Base-by-base conservation (phyloP, 2,888 invertebrate genomes). In the Hetaerina titia region DNA sequence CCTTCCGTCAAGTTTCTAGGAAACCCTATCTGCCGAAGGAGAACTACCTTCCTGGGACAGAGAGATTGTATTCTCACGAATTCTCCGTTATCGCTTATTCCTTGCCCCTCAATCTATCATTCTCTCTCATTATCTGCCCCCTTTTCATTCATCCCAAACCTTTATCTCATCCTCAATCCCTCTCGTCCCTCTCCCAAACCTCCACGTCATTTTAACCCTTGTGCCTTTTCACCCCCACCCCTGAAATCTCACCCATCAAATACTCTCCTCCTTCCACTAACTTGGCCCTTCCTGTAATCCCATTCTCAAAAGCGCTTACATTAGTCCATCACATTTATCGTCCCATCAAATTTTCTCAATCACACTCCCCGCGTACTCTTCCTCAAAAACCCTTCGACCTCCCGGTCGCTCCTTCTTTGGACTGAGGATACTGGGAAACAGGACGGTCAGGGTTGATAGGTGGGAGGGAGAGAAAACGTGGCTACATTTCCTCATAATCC, bases 291-390 rank as follows among this genome's bases (percentile, higher is more conserved):
- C 81, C n/a, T 81, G 2, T 31, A 25, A 81, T 31, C 69, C n/a
- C 81, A 81, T 11, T 22, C 81, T 31, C 31, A 31, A 81, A 81
- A 81, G 81, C 81, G 15, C 31, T 69, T 56, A 0, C 22, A 92
- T 69, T 69, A 69, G 69, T 69, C 69, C 56, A 45, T 69, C 92
- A 19, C 92, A 74, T 92, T 92, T 92, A 92, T 92, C 92, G 92
- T 92, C 69, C 64, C 92, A 92, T 92, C 69, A 92, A 92, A 92
- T 69, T 92, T 64, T 92, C 92, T 69, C 45, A 69, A 92, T 69
- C 92, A 74, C 81, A n/a, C 69, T 92, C 92, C 92, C 19, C 19
- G 56, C 22, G 69, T 19, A 17, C 56, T 57, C 5, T 13, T 57
- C 58, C 89, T 58, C 6, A 8, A 89, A 58, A 89, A 17, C 2